Percentiles rank a stretch among this genome's conserved stretches.
phyloP scores from a whole-genome alignment of 2,797 vertebrate species.

The Phoxinus dragarum region DNA sequence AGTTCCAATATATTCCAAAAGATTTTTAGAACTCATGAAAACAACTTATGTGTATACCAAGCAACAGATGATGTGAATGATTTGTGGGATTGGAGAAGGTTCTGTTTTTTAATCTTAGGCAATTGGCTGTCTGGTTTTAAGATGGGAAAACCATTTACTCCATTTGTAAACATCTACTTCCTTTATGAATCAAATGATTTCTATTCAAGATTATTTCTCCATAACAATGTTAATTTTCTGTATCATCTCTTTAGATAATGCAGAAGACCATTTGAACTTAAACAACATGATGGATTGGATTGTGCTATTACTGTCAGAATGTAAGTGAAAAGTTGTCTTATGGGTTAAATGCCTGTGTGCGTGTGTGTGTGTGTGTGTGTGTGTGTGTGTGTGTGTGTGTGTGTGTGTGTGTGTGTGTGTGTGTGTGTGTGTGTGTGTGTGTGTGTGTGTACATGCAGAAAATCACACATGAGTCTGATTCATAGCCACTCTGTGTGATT shows the following conservation, averaged over 20 bases:
- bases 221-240: not conserved
- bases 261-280: not conserved
- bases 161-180: not conserved
- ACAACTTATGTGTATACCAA: not conserved
- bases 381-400: not conserved
- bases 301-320: not conserved
- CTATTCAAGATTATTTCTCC: not conserved
- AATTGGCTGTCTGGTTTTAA: not conserved
- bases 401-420: not conserved
- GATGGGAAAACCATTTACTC: not conserved
- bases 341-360: not conserved
- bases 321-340: not conserved
- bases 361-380: not conserved
- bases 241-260: not conserved
- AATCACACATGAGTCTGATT: slow-evolving; percentile 95
- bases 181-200: not conserved
- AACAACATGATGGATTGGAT: not conserved
- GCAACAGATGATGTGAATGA: not conserved
- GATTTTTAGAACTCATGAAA: not conserved
- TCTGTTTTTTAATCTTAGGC: not conserved
- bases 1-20: not conserved
- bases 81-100: not conserved
- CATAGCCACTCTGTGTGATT: slow-evolving; percentile 99
- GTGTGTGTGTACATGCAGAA: slow-evolving; percentile 75
- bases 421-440: not conserved